These are phyloP conservation scores for Spea hammondii DNA, from an alignment of 2,797 vertebrate species.

Conservation along the genomic window DNA sequence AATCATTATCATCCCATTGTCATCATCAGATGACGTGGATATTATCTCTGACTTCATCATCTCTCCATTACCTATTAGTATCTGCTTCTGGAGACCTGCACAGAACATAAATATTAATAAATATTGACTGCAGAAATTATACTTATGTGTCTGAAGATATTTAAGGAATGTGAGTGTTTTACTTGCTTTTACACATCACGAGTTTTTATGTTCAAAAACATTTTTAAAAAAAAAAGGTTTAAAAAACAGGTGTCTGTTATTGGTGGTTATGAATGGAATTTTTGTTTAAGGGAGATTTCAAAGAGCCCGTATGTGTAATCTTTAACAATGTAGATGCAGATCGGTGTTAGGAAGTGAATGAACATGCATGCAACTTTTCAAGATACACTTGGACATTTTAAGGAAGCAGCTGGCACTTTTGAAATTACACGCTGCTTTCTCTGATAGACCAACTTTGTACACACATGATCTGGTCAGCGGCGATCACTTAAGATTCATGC, in stretches of 20 bases:
- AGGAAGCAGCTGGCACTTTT: too few relatives aligned
- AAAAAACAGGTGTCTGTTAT: conserved; percentile 35
- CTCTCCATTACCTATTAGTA: too few relatives aligned
- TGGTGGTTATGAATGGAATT: conserved; percentile 43
- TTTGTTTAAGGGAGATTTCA: conserved; percentile 18
- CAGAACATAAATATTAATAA: too few relatives aligned
- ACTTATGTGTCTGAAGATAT: background rate
- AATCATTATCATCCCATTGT: background rate
- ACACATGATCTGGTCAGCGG: too few relatives aligned
- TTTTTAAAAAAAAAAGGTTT: conserved; percentile 5
- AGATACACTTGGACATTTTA: too few relatives aligned
- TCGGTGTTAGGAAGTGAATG: too few relatives aligned
- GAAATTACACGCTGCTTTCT: too few relatives aligned
- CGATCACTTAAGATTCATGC: too few relatives aligned
- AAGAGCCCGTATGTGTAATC: background rate
- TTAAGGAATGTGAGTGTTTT: background rate
- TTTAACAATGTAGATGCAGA: conserved; percentile 4
- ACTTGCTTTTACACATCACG: background rate
- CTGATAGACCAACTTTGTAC: too few relatives aligned
- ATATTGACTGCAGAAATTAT: background rate
- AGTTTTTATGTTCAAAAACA: background rate
- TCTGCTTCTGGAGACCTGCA: too few relatives aligned
- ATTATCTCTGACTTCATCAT: too few relatives aligned
- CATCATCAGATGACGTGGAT: background rate
- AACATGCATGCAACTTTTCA: too few relatives aligned